Evolutionary conservation across 2,113 vertebrate genomes (phyloP).

Genomic region (Machaerirhynchus nigripectus): DNA sequence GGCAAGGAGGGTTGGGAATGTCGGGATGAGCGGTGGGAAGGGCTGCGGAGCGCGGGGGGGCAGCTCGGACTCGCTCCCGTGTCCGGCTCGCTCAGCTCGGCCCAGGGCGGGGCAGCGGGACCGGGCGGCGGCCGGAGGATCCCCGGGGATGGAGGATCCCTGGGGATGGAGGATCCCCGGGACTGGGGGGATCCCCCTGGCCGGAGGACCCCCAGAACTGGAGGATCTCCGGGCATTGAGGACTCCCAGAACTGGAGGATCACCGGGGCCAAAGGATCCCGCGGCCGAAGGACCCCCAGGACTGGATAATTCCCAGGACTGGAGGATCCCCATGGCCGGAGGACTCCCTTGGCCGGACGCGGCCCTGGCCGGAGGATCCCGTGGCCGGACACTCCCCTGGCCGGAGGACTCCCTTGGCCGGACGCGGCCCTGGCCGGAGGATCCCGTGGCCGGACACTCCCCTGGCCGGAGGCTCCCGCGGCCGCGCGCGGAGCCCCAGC

Average conservation of each 20-base stretch:
- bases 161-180: background rate
- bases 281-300: background rate
- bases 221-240: background rate
- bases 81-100: background rate
- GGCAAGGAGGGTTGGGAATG: background rate
- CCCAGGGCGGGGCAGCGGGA: background rate
- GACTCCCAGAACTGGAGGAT: background rate
- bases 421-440: too few species aligned
- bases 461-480: background rate
- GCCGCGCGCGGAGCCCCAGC: background rate
- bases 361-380: background rate
- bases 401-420: too few species aligned
- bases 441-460: background rate
- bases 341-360: background rate
- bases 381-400: too few species aligned
- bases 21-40: background rate
- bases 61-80: background rate
- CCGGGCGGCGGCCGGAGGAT: background rate
- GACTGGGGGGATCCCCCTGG: background rate
- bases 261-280: background rate
- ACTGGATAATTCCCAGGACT: accelerated
- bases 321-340: background rate
- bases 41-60: background rate
- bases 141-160: background rate
- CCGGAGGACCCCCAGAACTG: too few species aligned